phyloP scores from a whole-genome alignment of 2,797 vertebrate genomes.

The Hozukius guyotensis region DNA sequence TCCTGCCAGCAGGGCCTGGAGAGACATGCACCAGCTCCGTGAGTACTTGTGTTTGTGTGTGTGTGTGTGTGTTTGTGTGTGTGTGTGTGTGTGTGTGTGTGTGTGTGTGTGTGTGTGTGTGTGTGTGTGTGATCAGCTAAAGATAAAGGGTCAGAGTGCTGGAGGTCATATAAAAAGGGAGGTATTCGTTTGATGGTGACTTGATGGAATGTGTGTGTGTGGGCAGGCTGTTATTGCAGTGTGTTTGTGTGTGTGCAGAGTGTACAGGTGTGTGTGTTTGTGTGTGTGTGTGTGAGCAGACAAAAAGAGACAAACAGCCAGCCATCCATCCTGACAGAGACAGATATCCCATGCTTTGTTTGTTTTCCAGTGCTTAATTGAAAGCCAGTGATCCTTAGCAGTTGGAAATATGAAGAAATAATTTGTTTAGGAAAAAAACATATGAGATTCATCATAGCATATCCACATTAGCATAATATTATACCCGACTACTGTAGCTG shows the following conservation, averaged over 20 bases:
- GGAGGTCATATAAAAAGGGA: background rate
- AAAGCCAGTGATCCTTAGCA: slow-evolving; percentile 47
- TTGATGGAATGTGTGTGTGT: background rate
- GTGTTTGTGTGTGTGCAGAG: too few species aligned
- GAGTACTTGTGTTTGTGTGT: slow-evolving; percentile 71
- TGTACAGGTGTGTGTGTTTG: background rate
- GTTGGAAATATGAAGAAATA: slow-evolving; percentile 37
- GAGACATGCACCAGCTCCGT: slow-evolving; percentile 88
- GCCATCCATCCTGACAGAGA: slow-evolving; percentile 14
- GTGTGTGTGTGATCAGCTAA: background rate
- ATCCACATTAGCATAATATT: slow-evolving; percentile 28
- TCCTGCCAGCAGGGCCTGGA: slow-evolving; percentile 81
- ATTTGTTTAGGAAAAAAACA: slow-evolving; percentile 44
- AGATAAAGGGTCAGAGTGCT: background rate
- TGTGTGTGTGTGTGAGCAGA: slow-evolving; percentile 1
- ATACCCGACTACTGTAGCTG: background rate
- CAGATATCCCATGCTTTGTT: slow-evolving; percentile 36
- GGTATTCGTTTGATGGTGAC: background rate
- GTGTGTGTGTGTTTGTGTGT: background rate
- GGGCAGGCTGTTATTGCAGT: too few species aligned
- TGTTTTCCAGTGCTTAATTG: slow-evolving; percentile 37
- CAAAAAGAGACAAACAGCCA: background rate
- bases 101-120: background rate
- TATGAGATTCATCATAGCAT: slow-evolving; percentile 33
- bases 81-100: background rate